Evolutionary conservation across 1,140 invertebrate species (phyloP), one percentile per base, ranked within the genome.

Genomic region (Dendroctonus ponderosae): DNA sequence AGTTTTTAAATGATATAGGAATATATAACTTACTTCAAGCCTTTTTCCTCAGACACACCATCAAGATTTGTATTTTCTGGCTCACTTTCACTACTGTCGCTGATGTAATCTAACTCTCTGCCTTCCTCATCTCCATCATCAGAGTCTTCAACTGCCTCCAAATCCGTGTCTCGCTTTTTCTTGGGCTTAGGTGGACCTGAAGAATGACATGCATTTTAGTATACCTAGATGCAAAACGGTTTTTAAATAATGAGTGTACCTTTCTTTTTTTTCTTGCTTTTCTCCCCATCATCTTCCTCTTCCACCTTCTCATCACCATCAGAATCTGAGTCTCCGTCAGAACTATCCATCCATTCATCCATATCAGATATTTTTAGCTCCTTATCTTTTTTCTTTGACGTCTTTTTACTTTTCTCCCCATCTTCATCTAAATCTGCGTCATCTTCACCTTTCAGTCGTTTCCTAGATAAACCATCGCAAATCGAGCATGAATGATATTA

Each of bases 101-200:
- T 92, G 72, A 93, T 92, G 71, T 94, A 94, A 79, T 93, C 91
- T 62, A 86, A 83, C 82, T 98, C 95, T 67, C 91, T 80, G 0
- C 94, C 94, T 82, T 98, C 96, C 75, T 92, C 93, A 79, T 98
- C 95, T 0, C 95, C 95, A 79, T 97, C 95, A 81, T 97, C 95
- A 75, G 94, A 97, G 79, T 98, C 96, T 79, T 98, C 95, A 58
- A 92, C 85, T 0, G 93, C 93, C 75, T 96, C 94, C 71, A 91
- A 88, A 73, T 96, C 89, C 0, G 93, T 87, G 67, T 85, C 85
- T 65, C 89, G 82, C 61, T 87, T 88, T 74, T 93, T 92, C 77
- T 92, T 92, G 74, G 91, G 91, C 52, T 85, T 54, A 43, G 38
- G 26, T 54, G 56, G 61, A 59, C 52, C 65, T 70, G 42, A n/a